Evolutionary conservation across 1,140 invertebrate species (phyloP), one percentile per base, ranked within the genome.

Genomic region (Teleopsis dalmanni): DNA sequence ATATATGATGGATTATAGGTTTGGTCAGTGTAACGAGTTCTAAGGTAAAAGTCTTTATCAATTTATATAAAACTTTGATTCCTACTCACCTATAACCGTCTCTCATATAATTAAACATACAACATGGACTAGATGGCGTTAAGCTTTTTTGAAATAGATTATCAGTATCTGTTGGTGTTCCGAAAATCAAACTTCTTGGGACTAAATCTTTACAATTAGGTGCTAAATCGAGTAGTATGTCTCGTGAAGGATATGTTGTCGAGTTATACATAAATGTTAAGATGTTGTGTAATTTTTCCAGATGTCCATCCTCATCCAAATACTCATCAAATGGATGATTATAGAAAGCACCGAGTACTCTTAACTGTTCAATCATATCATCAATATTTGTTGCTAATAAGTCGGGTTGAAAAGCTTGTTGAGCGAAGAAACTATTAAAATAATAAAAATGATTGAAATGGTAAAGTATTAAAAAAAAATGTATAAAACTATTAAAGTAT

Each of bases 81-180:
- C 22, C 14, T 9, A 37, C 8, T 0, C 31, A 68, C 65, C 36
- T 46, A 52, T 65, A 57, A 47, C 60, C 60, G 0, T 52, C 41
- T 1, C 65, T 54, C 3, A 44, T 40, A 36, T 67, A 68, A 42
- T 68, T 68, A 50, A 65, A 68, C 47, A 68, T 62, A 56, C 65
- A 68, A 31, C 65, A 68, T 38, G 62, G 57, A 50, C 66, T 55
- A 22, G 57, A 42, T n/a, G 65, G 57, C 14, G 62, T 68, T 16
- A 56, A 29, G 13, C 65, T 56, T 31, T 63, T 57, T 19, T 62
- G 16, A 34, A 68, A 64, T 36, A 60, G 29, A 35, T 56, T 52
- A 11, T 51, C 60, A 36, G 56, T 52, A 47, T 68, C 60, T 8
- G 65, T 54, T 1, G 50, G 47, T n/a, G 25, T 25, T 4, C 65